Base-by-base conservation (phyloP, 2,888 invertebrate species). In the Spisula solida region DNA sequence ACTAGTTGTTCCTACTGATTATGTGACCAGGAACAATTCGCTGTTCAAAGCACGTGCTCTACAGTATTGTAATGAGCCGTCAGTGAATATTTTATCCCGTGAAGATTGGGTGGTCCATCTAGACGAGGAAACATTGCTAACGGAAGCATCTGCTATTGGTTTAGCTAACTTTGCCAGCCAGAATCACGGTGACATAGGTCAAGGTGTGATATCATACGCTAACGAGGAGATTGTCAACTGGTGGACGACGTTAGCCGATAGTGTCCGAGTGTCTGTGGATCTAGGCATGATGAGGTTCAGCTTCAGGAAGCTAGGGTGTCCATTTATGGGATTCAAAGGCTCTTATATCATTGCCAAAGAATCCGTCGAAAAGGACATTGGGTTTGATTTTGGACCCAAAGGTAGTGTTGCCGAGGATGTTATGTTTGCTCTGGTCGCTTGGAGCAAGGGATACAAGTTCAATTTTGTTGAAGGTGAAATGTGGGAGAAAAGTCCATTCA, bases 41-140 rank as follows among this genome's bases (percentile, higher is more conserved):
- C 66, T 93, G 20, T 93, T 91, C 55, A 93, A 93, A 83, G 93
- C 93, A 41, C 91, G 93, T 60, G 93, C 93, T n/a, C 84, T 93
- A 31, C 87, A 90, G 25, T 93, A 93, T 83, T 92, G 93, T 60
- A 88, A 87, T 31, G 93, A 93, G 82, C 88, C 88, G 14, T 88
- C 84, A 34, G 91, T 93, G 20, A 93, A 92, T 81, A 90, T 87
- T 83, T 70, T 91, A 34, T 89, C 89, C 16, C 83, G 88, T 41
- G 91, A 90, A 75, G 92, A 92, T 75, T 93, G 93, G 93, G 88
- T 93, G 16, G 88, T 93, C 1, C 93, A 93, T 85, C 81, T 93
- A 18, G 93, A 93, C 51, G 93, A 93, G 56, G 93, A 93, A 66
- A 93, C 93, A 5, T 70, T 91, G 14, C 81, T 93, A 25, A 93